These are phyloP conservation scores for Calephelis perditalis DNA, from an alignment of 2,888 invertebrate species.

Conservation along the genomic window DNA sequence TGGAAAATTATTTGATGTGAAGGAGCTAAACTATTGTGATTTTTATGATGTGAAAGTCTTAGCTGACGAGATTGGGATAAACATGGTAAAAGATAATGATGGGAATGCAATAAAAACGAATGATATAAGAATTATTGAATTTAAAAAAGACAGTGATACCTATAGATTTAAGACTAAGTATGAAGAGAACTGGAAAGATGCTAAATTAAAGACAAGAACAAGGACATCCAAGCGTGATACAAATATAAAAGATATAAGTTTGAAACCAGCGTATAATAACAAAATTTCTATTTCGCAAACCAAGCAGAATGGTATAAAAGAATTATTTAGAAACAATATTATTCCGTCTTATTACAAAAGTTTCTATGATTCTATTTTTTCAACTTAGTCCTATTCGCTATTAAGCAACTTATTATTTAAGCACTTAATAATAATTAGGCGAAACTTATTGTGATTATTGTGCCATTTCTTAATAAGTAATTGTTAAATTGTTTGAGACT, in stretches of 20 bases:
- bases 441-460: constrained; percentile 12
- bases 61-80: constrained; percentile 8
- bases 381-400: constrained; percentile 1
- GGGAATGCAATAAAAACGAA: constrained; percentile 14
- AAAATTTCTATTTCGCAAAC: neutral
- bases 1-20: constrained; percentile 1
- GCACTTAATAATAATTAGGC: constrained; percentile 6
- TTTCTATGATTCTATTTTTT: constrained; percentile 13
- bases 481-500: constrained; percentile 10
- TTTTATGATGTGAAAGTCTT: constrained; percentile 14
- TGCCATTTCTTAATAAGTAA: constrained; percentile 11
- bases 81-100: constrained; percentile 8
- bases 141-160: constrained; percentile 10
- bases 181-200: constrained; percentile 13
- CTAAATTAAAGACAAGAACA: constrained; percentile 7
- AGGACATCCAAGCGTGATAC: neutral
- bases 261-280: neutral
- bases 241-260: constrained; percentile 9
- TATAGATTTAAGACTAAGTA: constrained; percentile 9
- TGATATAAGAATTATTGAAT: constrained; percentile 13
- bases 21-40: constrained; percentile 12
- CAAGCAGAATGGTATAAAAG: constrained; percentile 4
- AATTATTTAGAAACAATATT: constrained; percentile 1
- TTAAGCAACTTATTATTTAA: constrained; percentile 12
- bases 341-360: neutral